Conservation (phyloP, 2,888 invertebrate genomes). For the Polydrusus cervinus region DNA sequence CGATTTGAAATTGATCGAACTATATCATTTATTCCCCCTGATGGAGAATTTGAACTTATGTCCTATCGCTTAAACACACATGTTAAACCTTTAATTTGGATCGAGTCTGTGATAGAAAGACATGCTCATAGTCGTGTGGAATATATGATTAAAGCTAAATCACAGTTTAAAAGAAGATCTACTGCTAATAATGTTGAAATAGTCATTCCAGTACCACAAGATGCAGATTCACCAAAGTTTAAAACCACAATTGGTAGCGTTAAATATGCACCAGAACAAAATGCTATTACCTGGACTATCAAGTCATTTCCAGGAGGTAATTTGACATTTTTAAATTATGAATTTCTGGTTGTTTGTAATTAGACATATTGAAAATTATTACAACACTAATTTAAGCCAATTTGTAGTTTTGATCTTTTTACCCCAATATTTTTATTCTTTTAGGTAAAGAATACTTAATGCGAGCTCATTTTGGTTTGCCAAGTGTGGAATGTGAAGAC, state of each 20-base stretch:
- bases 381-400: too few relatives aligned
- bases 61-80: constrained; percentile 97
- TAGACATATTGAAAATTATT: too few relatives aligned
- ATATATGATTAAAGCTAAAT: constrained; percentile 99
- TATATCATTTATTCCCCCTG: constrained; percentile 98
- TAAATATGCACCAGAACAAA: constrained; percentile 97
- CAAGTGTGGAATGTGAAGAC: constrained; percentile 96
- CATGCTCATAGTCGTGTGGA: constrained; percentile 98
- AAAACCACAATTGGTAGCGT: constrained; percentile 98
- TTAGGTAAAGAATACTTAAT: constrained; percentile 96
- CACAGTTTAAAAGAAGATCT: constrained; percentile 97
- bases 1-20: constrained; percentile 98
- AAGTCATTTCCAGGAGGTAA: constrained; percentile 99
- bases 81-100: constrained; percentile 97
- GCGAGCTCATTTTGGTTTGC: constrained; percentile 98
- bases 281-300: constrained; percentile 97
- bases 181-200: constrained; percentile 99
- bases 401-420: too few relatives aligned
- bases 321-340: constrained; percentile 68
- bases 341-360: neutral
- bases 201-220: constrained; percentile 94
- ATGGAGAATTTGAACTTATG: constrained; percentile 99
- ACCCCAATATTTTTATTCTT: neutral
- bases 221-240: constrained; percentile 99
- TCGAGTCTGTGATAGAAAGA: constrained; percentile 97